Base-by-base conservation (phyloP, 2,888 invertebrate species). In the Sarcophaga rosellei region DNA sequence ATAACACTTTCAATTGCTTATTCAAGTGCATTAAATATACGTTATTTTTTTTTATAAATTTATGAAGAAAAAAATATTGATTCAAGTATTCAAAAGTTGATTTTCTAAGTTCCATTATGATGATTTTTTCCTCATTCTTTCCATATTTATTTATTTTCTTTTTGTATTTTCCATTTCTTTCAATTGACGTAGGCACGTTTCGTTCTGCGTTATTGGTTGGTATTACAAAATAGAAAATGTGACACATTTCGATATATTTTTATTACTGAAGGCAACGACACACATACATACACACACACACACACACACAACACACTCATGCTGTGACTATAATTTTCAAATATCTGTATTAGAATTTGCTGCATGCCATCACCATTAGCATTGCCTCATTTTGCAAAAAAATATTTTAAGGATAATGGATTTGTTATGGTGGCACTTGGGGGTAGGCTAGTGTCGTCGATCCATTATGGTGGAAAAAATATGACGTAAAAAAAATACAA, bases 191-290 rank as follows among this genome's bases (percentile, higher is more conserved):
- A 68, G 53, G 53, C 53, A 53, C 17, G 53, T 53, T 53, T 53
- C 53, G 53, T 17, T 53, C 53, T 12, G 17, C 53, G 17, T 53
- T 53, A 53, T 53, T 53, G 35, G 17, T 53, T 53, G 15, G 61
- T 73, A 80, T 66, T 47, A 25, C n/a, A 70, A 15, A 66, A 72
- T 82, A 61, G 61, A 68, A 53, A 73, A 47, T 77, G 81, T 77
- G 66, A 75, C 47, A 74, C 63, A 78, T 85, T 81, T 68, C 73
- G 20, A 80, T 73, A 35, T 35, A 69, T 69, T 81, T 74, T 78
- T 85, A 77, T 59, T 84, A 73, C 72, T 73, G 73, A 62, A 77
- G 73, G 76, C 73, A 73, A 35, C 61, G 23, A 12, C 69, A 4
- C 0, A 57, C 57, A 23, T 69, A 47, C 69, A 11, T 53, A 11